A percentile compares a stretch with the other conserved stretches of the same genome.
These are phyloP conservation scores for Emys orbicularis DNA, from an alignment of 2,797 vertebrate species.

Conservation along the genomic window DNA sequence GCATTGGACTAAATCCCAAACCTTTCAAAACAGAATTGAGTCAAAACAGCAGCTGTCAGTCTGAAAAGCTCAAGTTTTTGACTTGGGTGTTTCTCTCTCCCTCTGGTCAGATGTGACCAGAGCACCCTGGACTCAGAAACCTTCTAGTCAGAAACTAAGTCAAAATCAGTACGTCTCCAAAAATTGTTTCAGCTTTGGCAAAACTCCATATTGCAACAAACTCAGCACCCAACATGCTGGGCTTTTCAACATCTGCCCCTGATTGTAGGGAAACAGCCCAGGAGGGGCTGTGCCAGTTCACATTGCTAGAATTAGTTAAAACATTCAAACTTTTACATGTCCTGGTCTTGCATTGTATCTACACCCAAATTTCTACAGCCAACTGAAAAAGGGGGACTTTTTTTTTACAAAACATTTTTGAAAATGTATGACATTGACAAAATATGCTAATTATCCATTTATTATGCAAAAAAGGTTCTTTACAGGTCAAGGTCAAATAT, in stretches of 20 bases:
- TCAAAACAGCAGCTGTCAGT: too few relatives aligned
- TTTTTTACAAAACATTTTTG: neutral
- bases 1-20: too few relatives aligned
- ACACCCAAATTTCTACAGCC: slow-evolving; percentile 21
- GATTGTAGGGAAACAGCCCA: too few relatives aligned
- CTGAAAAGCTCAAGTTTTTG: too few relatives aligned
- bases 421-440: neutral
- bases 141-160: neutral
- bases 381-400: neutral
- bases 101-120: neutral
- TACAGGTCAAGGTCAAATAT: slow-evolving; percentile 33
- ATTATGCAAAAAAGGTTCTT: neutral
- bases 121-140: neutral
- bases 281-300: neutral
- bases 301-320: neutral
- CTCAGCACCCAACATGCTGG: too few relatives aligned
- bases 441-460: slow-evolving; percentile 23
- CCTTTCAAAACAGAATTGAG: too few relatives aligned
- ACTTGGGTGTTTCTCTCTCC: neutral
- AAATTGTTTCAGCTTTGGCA: too few relatives aligned
- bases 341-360: neutral
- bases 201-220: too few relatives aligned
- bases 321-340: neutral
- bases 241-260: too few relatives aligned
- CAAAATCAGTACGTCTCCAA: too few relatives aligned